Evolutionary conservation across 2,797 vertebrate genomes (phyloP).

Genomic region (Thaleichthys pacificus): DNA sequence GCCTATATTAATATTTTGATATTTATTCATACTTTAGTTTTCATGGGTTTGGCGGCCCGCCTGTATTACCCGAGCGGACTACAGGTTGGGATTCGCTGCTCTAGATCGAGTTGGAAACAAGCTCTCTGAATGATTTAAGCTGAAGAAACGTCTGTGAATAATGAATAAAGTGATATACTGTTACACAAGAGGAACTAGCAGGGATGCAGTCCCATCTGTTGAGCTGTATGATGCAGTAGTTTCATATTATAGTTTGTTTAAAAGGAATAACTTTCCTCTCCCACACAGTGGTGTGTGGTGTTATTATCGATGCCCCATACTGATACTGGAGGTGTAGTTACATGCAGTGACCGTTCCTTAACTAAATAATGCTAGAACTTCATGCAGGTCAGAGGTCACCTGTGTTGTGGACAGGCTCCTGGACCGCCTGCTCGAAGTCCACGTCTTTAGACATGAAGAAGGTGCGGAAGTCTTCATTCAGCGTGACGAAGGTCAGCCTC

Average conservation of each 20-base stretch:
- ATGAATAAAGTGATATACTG: background rate
- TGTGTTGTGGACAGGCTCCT: slow-evolving; percentile 70
- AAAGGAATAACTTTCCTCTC: no score
- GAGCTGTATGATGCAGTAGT: no score
- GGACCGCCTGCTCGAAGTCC: slow-evolving; percentile 80
- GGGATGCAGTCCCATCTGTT: background rate
- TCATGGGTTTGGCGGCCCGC: no score
- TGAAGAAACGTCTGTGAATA: slow-evolving; percentile 1
- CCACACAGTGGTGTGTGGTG: no score
- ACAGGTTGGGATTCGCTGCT: no score
- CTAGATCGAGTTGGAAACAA: background rate
- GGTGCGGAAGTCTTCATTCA: slow-evolving; percentile 73
- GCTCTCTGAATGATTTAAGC: slow-evolving; percentile 4
- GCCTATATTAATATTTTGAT: no score
- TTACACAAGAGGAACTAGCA: background rate
- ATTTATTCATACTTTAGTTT: no score
- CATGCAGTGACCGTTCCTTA: no score
- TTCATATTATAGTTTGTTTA: no score
- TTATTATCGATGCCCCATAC: no score
- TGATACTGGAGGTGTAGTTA: no score
- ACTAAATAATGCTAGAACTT: no score
- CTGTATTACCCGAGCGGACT: background rate
- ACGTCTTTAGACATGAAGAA: slow-evolving; percentile 80
- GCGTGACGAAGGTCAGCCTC: slow-evolving; percentile 79
- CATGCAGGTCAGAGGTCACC: slow-evolving; percentile 58